Conservation (phyloP, 2,888 invertebrate genomes). For the Tipula helvola region DNA sequence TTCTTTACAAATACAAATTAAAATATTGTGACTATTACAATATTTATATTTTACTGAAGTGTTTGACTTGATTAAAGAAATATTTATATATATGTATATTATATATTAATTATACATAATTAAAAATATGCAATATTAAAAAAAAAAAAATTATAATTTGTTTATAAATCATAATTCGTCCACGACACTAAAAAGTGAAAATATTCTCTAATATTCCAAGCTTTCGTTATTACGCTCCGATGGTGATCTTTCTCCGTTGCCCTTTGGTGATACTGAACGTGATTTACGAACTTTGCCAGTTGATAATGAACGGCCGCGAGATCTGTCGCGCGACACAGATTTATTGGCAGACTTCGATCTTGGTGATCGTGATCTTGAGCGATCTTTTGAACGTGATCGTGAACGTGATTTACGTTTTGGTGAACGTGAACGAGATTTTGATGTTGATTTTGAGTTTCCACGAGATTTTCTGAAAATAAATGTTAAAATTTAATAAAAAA, state of each 20-base stretch:
- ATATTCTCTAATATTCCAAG: conserved; percentile 35
- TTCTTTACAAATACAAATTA: not conserved
- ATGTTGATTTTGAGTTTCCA: conserved; percentile 51
- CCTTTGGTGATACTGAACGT: conserved; percentile 39
- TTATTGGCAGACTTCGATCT: conserved; percentile 37
- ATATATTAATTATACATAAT: not conserved
- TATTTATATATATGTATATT: not conserved
- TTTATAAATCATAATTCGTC: not conserved
- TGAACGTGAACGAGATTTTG: conserved; percentile 46
- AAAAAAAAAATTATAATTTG: not conserved
- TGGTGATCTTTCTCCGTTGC: conserved; percentile 34
- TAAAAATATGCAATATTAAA: not conserved
- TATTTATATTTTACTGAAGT: not conserved
- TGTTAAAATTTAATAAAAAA: not conserved
- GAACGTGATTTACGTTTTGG: conserved; percentile 35
- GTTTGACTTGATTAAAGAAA: not conserved
- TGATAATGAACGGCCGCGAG: conserved; percentile 52
- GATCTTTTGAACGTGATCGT: conserved; percentile 33
- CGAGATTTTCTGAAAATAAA: conserved; percentile 41
- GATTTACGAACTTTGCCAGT: conserved; percentile 50
- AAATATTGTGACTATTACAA: not conserved
- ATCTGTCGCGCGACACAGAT: conserved; percentile 38
- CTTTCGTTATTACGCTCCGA: conserved; percentile 38
- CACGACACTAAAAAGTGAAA: not conserved
- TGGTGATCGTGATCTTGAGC: conserved; percentile 36